Evolutionary conservation across 1,140 invertebrate species (phyloP), one percentile per base, ranked within the genome.

Genomic region (Yoshiicerus persimilis): DNA sequence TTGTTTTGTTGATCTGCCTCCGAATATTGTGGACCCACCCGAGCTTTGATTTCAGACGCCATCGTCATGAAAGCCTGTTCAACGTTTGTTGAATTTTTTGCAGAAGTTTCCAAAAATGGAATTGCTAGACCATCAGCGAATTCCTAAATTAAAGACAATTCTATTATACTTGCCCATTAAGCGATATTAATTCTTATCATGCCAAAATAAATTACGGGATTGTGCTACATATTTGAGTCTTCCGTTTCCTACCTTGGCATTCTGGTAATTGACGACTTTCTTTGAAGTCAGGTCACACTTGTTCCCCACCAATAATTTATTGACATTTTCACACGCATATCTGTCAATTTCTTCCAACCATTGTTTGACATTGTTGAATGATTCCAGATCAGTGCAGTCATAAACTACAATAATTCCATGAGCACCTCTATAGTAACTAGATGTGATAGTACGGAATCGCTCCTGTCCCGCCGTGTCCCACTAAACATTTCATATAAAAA

Each of bases 381-480:
- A 97, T 93, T 99, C 98, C 93, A 97, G 97, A 93, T 99, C 99
- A 92, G 99, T 99, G 92, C 98, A 99, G 93, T 99, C 99, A 92
- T 99, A 99, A 41, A 99, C 99, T 90, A 99, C 98, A 93, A 99
- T 99, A 92, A 99, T 99, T 92, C 99, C 99, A 93, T 99, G 98
- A 90, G 99, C 99, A 90, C 99, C 99, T 93, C 99, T 95, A 93
- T 99, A 99, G 93, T 99, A 99, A 93, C 96, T 96, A 90, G 96
- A 97, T 88, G 99, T 99, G 91, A 99, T 99, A 89, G 99, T 99
- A 93, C 99, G 96, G 94, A 99, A 99, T 92, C 97, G 93, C 93
- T 99, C 98, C 93, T 99, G 98, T 16, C 99, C 99, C 90, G 99
- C 99, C 90, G 99, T 99, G 93, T 99, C 98, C 97, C 97, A 98